Evolutionary conservation across 1,140 invertebrate genomes (phyloP).

Genomic region (Gonioctena quinquepunctata): DNA sequence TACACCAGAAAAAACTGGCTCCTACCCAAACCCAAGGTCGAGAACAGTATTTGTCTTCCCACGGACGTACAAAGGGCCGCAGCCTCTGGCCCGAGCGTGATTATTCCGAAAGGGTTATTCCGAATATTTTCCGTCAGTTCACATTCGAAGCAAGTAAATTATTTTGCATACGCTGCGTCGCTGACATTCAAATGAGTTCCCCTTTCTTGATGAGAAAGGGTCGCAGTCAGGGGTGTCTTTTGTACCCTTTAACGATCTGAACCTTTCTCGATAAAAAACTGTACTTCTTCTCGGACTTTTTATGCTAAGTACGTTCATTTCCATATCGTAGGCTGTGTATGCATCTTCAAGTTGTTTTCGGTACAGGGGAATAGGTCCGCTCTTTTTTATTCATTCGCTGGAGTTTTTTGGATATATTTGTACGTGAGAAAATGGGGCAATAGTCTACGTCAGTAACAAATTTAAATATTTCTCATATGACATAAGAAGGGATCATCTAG

Average conservation of each 20-base stretch:
- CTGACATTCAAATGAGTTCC: conserved; percentile 12
- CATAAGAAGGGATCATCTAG: too few species aligned
- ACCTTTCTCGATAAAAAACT: background rate
- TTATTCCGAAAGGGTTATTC: background rate
- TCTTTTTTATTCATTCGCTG: too few species aligned
- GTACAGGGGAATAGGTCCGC: too few species aligned
- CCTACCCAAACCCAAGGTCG: too few species aligned
- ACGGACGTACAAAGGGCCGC: background rate
- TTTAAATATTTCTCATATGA: too few species aligned
- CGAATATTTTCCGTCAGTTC: conserved; percentile 1
- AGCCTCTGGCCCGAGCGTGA: background rate
- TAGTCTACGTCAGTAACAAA: too few species aligned
- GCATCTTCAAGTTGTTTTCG: background rate
- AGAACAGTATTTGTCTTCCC: background rate
- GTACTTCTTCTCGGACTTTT: conserved; percentile 3
- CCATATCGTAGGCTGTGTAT: conserved; percentile 2
- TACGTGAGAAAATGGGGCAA: too few species aligned
- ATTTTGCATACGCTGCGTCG: conserved; percentile 7
- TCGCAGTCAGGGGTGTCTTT: conserved; percentile 16
- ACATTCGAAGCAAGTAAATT: background rate
- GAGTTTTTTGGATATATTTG: too few species aligned
- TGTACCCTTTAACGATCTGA: background rate
- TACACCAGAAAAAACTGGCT: too few species aligned
- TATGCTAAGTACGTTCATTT: conserved; percentile 15
- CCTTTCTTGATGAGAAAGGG: conserved; percentile 5